Evolutionary conservation across 2,888 invertebrate genomes (phyloP), one percentile per base, ranked within the genome.

Genomic region (Agelastica alni): DNA sequence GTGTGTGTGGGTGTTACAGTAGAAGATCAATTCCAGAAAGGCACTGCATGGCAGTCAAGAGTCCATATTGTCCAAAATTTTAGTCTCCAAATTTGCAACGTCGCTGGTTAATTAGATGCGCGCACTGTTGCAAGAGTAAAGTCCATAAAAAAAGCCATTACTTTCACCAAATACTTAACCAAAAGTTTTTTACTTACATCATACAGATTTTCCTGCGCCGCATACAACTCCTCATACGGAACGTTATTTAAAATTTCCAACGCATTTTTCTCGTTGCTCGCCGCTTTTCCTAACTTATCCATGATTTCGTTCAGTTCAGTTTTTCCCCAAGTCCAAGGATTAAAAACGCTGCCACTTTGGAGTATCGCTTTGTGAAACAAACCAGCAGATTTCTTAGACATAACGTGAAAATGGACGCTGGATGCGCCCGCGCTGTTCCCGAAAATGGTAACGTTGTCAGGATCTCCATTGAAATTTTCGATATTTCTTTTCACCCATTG

Each of bases 401-500:
- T 59, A 62, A 78, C 75, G 64, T 79, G 73, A 58, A 74, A 79
- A 53, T 81, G 79, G 0, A 76, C 71, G 2, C 79, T 75, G 18
- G 75, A 75, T 3, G 73, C 78, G 1, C 81, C 81, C 1, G 81
- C 80, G 60, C 81, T 80, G 62, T 79, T 77, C 1, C 81, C 81
- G 62, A 80, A 78, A 5, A 81, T 68, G 0, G 80, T 81, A 4
- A 81, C 79, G 48, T 81, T 80, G 3, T 76, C 66, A 0, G 78
- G 72, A 69, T 81, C 77, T 1, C 81, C 81, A 37, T 78, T 77
- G 62, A 81, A 81, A 47, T 70, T 70, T 2, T 66, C 58, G 14
- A 80, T 78, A 58, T 81, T 81, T 1, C 70, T 67, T 56, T 79
- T 77, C 0, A 81, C 71, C 80, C 81, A 81, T 51, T 76, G 76